Evolutionary conservation across 1,140 invertebrate genomes (phyloP), one percentile per base, ranked within the genome.

Genomic region (Steinernema khuongi): DNA sequence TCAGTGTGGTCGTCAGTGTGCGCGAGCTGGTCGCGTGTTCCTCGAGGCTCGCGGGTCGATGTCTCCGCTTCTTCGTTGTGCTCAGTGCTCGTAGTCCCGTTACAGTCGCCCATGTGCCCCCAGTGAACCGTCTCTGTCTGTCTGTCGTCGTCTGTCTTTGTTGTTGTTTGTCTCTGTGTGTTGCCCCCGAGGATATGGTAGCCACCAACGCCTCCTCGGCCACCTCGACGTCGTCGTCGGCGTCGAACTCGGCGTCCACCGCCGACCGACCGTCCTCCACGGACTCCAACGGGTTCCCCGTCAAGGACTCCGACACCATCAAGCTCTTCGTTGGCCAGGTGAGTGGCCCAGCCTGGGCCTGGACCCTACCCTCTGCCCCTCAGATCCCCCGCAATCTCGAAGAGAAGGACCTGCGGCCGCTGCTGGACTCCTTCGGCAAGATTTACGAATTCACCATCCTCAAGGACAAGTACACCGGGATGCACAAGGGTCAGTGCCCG

Each of bases 401-500:
- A 79, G 94, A 96, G 85, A 91, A 92, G 66, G 91, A 94, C 81
- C 88, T 96, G 17, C 88, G 93, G 67, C 92, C 93, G 2, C 91
- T 95, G 88, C 94, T 96, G 85, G 93, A 95, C 86, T 90, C 92
- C 84, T 95, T 93, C 83, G 93, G 93, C 43, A 92, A 92, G 84
- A 96, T 96, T 81, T 93, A 94, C 85, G 93, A 96, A 88, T 91
- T 96, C 77, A 93, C 92, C 50, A 91, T 95, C 19, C 90, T 96
- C 43, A 94, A 94, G 89, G 92, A 93, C 86, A 93, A 93, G 85
- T 92, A 93, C 87, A 94, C 93, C 32, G 93, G 93, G 29, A 92
- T 93, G 89, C 93, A 94, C 86, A 94, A 94, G 90, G 92, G 92
- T 14, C n/a, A n/a, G n/a, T n/a, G n/a, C n/a, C n/a, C n/a, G n/a